Conservation (phyloP, 2,113 vertebrate species). For the Casuarius casuarius region DNA sequence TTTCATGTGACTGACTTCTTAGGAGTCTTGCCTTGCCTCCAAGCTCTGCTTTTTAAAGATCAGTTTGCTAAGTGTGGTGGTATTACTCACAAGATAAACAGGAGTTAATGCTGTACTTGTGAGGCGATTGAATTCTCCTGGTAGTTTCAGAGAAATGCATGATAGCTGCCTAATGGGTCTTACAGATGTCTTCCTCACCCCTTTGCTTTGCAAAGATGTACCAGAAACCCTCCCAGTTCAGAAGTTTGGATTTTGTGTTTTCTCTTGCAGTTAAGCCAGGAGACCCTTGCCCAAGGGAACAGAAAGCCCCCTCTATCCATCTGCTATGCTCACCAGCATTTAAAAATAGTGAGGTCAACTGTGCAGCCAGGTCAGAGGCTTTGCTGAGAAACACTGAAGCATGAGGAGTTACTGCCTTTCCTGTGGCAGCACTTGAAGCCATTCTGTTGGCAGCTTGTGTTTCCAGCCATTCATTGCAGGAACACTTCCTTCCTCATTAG, state of each 20-base stretch:
- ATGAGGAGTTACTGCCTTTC: slow-evolving; percentile 34
- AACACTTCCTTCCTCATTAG: slow-evolving; percentile 33
- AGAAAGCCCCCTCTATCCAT: not conserved
- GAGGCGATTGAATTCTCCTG: not conserved
- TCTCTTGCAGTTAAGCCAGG: not conserved
- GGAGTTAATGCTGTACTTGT: not conserved
- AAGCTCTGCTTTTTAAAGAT: not conserved
- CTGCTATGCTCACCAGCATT: not conserved
- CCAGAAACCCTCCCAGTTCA: not conserved
- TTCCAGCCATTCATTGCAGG: slow-evolving; percentile 54
- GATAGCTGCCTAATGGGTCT: not conserved
- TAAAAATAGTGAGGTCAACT: slow-evolving; percentile 4
- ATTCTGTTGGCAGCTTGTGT: slow-evolving; percentile 13
- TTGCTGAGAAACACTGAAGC: not conserved
- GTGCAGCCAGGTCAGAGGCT: not conserved
- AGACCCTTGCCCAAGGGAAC: not conserved
- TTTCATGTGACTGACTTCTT: not conserved
- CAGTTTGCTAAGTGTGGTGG: not conserved
- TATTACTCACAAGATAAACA: not conserved
- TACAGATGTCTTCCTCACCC: not conserved
- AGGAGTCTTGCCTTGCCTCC: not conserved
- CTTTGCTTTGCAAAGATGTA: not conserved
- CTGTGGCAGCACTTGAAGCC: slow-evolving; percentile 42
- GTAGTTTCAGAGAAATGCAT: not conserved
- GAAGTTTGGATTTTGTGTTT: not conserved